phyloP scores from a whole-genome alignment of 2,797 vertebrate species.

The Adelosebastes latens region DNA sequence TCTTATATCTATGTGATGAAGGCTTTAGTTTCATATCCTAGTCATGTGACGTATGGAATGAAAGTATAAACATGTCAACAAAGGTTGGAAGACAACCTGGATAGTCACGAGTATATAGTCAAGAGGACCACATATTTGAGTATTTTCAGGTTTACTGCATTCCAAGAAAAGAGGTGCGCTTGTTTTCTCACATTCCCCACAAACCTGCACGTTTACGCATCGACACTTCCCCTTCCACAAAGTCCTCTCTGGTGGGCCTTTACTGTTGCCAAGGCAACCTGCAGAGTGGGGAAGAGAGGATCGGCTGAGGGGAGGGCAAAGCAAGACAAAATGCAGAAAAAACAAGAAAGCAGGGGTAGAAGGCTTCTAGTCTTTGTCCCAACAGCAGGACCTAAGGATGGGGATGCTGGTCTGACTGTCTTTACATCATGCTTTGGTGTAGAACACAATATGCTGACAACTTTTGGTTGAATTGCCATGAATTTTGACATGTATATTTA shows the following conservation, averaged over 20 bases:
- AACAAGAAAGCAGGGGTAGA: slow-evolving; percentile 11
- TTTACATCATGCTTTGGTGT: background rate
- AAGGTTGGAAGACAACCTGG: background rate
- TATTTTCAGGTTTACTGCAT: slow-evolving; percentile 4
- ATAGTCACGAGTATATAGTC: background rate
- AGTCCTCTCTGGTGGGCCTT: slow-evolving; percentile 71
- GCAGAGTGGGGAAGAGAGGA: slow-evolving; percentile 51
- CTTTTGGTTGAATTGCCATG: background rate
- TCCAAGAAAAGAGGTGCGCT: background rate
- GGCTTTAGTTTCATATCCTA: background rate
- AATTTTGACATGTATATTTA: background rate
- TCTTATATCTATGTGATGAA: background rate
- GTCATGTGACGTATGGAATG: background rate
- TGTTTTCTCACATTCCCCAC: slow-evolving; percentile 28
- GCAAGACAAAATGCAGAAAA: slow-evolving; percentile 37
- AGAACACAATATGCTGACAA: background rate
- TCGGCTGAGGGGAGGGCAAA: slow-evolving; percentile 48
- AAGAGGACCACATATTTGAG: background rate
- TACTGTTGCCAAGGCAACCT: slow-evolving; percentile 84
- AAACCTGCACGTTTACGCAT: slow-evolving; percentile 56
- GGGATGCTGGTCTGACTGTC: background rate
- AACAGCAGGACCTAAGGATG: background rate
- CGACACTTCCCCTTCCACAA: slow-evolving; percentile 42
- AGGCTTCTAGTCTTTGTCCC: background rate
- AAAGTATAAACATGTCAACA: background rate